Conservation (phyloP, 1,140 invertebrate genomes). For the Leptinotarsa texana region DNA sequence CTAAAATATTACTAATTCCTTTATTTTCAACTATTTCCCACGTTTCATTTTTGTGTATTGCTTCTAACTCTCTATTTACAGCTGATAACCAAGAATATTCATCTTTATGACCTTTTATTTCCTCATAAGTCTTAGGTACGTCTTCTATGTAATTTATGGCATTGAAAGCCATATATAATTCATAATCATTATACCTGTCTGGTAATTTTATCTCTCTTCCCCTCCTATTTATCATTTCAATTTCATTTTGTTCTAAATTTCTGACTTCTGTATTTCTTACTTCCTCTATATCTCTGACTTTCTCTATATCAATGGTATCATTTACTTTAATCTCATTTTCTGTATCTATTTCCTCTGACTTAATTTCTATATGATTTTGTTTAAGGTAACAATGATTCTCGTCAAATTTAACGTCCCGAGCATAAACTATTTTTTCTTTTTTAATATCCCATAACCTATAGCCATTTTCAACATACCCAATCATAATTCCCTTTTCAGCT, state of each 20-base stretch:
- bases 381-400: slow-evolving; percentile 34
- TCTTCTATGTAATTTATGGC: slow-evolving; percentile 30
- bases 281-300: slow-evolving; percentile 14
- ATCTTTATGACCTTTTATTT: slow-evolving; percentile 50
- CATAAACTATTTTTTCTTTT: slow-evolving; percentile 30
- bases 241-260: too few species aligned
- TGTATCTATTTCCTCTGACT: slow-evolving; percentile 5
- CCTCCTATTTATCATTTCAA: not conserved
- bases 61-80: slow-evolving; percentile 52
- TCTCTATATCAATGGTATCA: slow-evolving; percentile 12
- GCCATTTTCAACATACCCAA: slow-evolving; percentile 35
- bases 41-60: slow-evolving; percentile 52
- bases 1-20: slow-evolving; percentile 42
- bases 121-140: slow-evolving; percentile 38
- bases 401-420: slow-evolving; percentile 35
- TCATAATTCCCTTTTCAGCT: slow-evolving; percentile 39
- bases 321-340: slow-evolving; percentile 17
- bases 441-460: slow-evolving; percentile 34
- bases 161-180: slow-evolving; percentile 36
- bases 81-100: slow-evolving; percentile 42
- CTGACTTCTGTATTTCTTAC: slow-evolving; percentile 8
- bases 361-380: slow-evolving; percentile 21
- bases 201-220: slow-evolving; percentile 33
- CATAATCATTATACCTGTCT: slow-evolving; percentile 34
- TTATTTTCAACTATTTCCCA: slow-evolving; percentile 50